Evolutionary conservation across 2,888 invertebrate genomes (phyloP).

Genomic region (Miltochrista miniata): DNA sequence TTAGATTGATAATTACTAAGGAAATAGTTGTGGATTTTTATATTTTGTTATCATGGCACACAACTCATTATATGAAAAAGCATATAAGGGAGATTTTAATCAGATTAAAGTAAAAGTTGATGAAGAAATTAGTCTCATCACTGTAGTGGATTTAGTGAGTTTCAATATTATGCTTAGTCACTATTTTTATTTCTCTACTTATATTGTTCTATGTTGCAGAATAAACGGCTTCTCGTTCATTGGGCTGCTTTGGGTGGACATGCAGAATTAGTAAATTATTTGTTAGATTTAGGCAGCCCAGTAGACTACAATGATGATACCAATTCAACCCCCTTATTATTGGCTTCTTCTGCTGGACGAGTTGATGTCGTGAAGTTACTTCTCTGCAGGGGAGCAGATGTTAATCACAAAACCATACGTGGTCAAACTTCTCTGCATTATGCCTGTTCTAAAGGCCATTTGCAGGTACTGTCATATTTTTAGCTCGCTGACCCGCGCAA

Average conservation of each 20-base stretch:
- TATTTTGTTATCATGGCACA: constrained; percentile 61
- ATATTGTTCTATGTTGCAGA: constrained; percentile 76
- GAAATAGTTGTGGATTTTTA: no score
- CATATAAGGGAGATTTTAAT: constrained; percentile 88
- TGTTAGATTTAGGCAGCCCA: constrained; percentile 86
- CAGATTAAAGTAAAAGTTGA: constrained; percentile 85
- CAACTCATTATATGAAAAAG: constrained; percentile 85
- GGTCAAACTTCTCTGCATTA: constrained; percentile 93
- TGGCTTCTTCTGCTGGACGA: constrained; percentile 91
- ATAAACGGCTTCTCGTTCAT: constrained; percentile 88
- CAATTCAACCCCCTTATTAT: constrained; percentile 90
- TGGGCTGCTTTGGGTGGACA: constrained; percentile 93
- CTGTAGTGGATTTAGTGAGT: constrained; percentile 61
- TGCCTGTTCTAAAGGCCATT: constrained; percentile 93
- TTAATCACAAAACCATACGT: constrained; percentile 88
- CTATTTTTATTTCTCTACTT: no score
- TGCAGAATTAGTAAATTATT: constrained; percentile 87
- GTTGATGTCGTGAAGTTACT: constrained; percentile 86
- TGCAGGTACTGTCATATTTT: constrained; percentile 75
- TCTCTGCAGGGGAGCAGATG: constrained; percentile 87
- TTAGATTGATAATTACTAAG: no score
- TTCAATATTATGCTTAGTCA: not conserved
- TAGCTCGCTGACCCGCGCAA: no score
- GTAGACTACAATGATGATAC: constrained; percentile 90
- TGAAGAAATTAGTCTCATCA: constrained; percentile 67